Percentiles rank a stretch among this genome's conserved stretches.
Conservation (phyloP, 2,113 vertebrate genomes). For the Thermophis baileyi region DNA sequence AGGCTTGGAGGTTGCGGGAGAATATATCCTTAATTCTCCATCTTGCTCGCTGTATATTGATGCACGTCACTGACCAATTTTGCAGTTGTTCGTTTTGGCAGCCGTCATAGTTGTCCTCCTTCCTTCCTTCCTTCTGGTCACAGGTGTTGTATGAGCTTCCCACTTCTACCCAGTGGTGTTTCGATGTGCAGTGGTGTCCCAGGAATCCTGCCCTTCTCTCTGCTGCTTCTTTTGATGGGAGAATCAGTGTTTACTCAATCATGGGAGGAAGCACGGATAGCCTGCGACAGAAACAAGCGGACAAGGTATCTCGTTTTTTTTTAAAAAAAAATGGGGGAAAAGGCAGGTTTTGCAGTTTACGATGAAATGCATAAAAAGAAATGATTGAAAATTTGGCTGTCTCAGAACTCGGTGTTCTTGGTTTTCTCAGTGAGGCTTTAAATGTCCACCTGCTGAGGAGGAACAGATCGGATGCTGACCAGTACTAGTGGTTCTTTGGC, state of each 20-base stretch:
- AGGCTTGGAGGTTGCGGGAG: neutral
- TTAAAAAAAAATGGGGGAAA: neutral
- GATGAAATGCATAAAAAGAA: neutral
- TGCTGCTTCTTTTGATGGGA: slow-evolving; percentile 88
- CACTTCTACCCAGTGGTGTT: slow-evolving; percentile 93
- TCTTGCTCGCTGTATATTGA: neutral
- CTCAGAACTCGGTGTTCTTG: neutral
- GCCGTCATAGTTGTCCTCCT: neutral
- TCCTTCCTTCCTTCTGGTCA: slow-evolving; percentile 9
- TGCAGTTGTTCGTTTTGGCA: neutral
- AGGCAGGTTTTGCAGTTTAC: neutral
- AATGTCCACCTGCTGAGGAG: neutral
- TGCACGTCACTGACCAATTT: neutral
- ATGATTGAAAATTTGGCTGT: neutral
- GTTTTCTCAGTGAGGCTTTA: neutral
- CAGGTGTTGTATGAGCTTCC: slow-evolving; percentile 94
- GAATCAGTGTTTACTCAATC: slow-evolving; percentile 90
- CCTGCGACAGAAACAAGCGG: slow-evolving; percentile 80
- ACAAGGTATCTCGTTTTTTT: slow-evolving; percentile 66
- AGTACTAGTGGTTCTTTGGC: neutral
- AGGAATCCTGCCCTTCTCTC: slow-evolving; percentile 92
- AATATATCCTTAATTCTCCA: neutral
- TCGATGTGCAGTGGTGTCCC: slow-evolving; percentile 97
- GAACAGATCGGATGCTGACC: neutral
- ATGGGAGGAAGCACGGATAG: slow-evolving; percentile 87